Conservation (phyloP, 2,113 vertebrate species). For the Enhydra lutris region DNA sequence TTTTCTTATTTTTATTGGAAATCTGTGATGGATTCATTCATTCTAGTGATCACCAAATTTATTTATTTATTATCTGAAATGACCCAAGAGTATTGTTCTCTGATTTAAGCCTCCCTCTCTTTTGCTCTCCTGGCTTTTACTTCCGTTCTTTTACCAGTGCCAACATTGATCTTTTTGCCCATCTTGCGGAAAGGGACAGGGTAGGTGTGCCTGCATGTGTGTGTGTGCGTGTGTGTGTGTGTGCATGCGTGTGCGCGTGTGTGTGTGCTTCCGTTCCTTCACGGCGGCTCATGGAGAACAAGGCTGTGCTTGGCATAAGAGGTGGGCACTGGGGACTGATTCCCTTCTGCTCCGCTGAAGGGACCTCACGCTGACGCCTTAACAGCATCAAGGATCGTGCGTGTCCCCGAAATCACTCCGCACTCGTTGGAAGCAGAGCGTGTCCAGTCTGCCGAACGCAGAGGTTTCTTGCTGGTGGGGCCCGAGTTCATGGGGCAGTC, state of each 20-base stretch:
- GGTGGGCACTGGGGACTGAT: fast-evolving
- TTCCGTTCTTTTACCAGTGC: not conserved
- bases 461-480: not conserved
- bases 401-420: not conserved
- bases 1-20: not conserved
- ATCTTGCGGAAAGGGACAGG: not conserved
- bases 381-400: fast-evolving
- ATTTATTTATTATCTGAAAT: not conserved
- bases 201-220: not conserved
- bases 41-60: not conserved
- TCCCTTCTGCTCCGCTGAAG: not conserved
- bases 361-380: not conserved
- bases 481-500: not conserved
- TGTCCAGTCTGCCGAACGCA: not conserved
- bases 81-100: not conserved
- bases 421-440: not conserved
- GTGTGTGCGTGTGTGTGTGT: not conserved
- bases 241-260: not conserved
- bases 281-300: not conserved
- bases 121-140: not conserved
- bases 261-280: not conserved
- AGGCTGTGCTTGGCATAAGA: not conserved
- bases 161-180: not conserved
- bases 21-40: not conserved
- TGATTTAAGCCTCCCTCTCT: not conserved